Percentiles rank a stretch among this genome's conserved stretches.
phyloP scores from a whole-genome alignment of 2,113 vertebrate genomes.

The Loxodonta africana region DNA sequence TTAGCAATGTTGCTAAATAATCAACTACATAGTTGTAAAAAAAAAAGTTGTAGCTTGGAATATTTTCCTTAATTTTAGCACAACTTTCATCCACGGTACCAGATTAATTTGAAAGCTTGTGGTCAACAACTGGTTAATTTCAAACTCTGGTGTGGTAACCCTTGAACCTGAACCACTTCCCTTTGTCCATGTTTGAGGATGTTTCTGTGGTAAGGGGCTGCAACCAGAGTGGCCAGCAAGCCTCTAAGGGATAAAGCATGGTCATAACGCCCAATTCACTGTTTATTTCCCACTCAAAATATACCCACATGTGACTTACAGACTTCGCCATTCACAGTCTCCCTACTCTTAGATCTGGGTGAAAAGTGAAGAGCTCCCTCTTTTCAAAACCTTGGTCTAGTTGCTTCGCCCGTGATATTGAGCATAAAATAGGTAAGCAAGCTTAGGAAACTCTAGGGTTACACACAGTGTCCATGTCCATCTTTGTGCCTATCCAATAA shows the following conservation, averaged over 20 bases:
- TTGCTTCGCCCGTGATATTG: neutral
- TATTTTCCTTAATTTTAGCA: neutral
- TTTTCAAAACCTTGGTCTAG: neutral
- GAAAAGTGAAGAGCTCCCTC: neutral
- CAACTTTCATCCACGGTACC: neutral
- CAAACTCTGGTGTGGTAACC: neutral
- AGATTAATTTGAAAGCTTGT: neutral
- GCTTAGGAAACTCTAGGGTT: neutral
- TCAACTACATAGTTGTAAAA: neutral
- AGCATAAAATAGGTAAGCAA: neutral
- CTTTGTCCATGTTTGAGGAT: no score
- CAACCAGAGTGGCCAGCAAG: neutral
- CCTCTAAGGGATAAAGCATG: neutral
- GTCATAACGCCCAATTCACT: neutral
- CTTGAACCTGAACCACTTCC: neutral
- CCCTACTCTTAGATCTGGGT: neutral
- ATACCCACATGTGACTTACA: neutral
- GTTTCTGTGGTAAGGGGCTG: neutral
- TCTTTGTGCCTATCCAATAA: no score
- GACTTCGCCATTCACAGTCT: neutral
- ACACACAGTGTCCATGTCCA: neutral
- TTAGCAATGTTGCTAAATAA: neutral
- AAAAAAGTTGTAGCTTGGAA: neutral
- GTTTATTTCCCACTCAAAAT: neutral
- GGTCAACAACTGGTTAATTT: neutral